Evolutionary conservation across 1,140 invertebrate species (phyloP), one percentile per base, ranked within the genome.

Genomic region (Cotesia typhae): DNA sequence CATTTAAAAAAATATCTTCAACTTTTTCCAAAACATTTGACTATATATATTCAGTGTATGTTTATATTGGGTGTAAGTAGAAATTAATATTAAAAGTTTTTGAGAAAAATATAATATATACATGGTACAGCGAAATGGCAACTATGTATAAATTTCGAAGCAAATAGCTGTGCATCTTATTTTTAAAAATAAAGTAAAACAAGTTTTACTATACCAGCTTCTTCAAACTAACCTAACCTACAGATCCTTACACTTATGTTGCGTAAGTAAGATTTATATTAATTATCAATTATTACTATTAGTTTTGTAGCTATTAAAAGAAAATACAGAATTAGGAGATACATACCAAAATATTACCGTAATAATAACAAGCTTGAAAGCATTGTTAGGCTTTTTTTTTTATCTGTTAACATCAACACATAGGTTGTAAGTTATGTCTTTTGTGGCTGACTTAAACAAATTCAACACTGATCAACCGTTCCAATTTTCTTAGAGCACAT

Each of bases 221-320:
- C 65, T 63, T 73, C 41, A 67, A 74, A 75, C 76, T 74, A 83
- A 84, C 83, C 82, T 84, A 84, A 84, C 83, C 83, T 84, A 81
- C 71, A 78, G 64, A 75, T 78, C 78, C 80, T 80, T 77, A 77
- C 60, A 75, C 71, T 75, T 52, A 68, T 57, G 61, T 73, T 70
- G 71, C 52, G 68, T 60, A 75, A 70, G 61, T 64, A 41, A 61
- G 37, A 71, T 68, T 72, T 73, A 67, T 47, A 57, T 51, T 63
- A 28, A 69, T 36, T 28, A 67, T 4, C 10, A 4, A 41, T 28
- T 7, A 17, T 7, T 38, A 4, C 20, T 28, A 7, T 51, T 51
- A 47, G 59, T 38, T 51, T 36, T 28, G n/a, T 12, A 41, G 12
- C 47, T n/a, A 10, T 4, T 4, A 38, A n/a, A 28, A 7, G 38